These are phyloP conservation scores for Synchiropus splendidus DNA, from an alignment of 2,113 vertebrate genomes.

Conservation along the genomic window DNA sequence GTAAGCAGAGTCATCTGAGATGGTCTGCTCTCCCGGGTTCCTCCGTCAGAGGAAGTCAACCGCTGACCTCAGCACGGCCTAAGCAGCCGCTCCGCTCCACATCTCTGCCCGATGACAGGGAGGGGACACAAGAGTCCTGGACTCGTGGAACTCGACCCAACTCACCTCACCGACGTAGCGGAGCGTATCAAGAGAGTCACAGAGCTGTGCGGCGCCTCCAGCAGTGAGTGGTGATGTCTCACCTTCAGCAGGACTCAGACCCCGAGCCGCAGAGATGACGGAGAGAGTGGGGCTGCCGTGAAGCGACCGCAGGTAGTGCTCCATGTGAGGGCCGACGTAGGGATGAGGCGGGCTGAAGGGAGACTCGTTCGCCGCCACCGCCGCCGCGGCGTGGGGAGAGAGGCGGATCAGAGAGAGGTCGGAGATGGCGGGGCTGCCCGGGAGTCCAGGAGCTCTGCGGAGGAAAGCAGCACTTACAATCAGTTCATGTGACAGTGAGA, in stretches of 20 bases:
- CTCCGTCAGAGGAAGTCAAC: no score
- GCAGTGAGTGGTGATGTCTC: constrained; percentile 37
- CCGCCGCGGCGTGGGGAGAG: constrained; percentile 75
- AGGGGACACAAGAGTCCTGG: no score
- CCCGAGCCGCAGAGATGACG: constrained; percentile 88
- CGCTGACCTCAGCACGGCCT: no score
- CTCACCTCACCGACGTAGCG: no score
- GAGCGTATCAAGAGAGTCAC: no score
- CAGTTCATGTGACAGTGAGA: no score
- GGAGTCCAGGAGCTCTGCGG: constrained; percentile 80
- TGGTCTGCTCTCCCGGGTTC: no score
- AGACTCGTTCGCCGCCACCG: constrained; percentile 70
- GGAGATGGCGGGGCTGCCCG: constrained; percentile 88
- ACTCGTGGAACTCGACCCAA: no score
- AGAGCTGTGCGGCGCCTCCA: no score
- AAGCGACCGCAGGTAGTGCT: constrained; percentile 91
- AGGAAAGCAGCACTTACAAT: constrained; percentile 13
- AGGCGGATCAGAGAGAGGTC: constrained; percentile 93
- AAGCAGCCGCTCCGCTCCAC: no score
- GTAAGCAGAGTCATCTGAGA: no score
- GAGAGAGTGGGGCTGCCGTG: constrained; percentile 92
- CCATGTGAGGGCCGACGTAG: constrained; percentile 90
- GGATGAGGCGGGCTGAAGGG: constrained; percentile 82
- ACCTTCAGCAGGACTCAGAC: constrained; percentile 92
- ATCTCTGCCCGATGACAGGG: no score